These are phyloP conservation scores for Ypsolopha sequella DNA, from an alignment of 2,888 invertebrate species.

Conservation along the genomic window DNA sequence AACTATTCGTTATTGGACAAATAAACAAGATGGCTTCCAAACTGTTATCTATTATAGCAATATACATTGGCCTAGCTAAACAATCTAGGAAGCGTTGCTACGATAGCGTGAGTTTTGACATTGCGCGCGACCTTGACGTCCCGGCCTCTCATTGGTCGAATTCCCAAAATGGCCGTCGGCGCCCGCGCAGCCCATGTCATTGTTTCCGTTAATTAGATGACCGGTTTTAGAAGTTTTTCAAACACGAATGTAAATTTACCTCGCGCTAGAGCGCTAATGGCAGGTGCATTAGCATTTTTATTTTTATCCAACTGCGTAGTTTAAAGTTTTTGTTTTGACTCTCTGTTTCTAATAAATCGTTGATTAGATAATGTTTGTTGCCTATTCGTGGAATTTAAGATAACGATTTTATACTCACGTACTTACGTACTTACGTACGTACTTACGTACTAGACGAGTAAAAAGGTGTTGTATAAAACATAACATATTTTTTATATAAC, in stretches of 20 bases:
- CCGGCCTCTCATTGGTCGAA: slow-evolving; percentile 43
- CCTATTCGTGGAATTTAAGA: too few relatives aligned
- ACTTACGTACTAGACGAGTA: too few relatives aligned
- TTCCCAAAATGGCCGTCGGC: slow-evolving; percentile 47
- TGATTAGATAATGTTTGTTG: too few relatives aligned
- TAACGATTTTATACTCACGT: too few relatives aligned
- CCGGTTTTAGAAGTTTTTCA: slow-evolving; percentile 53
- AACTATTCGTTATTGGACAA: slow-evolving; percentile 9
- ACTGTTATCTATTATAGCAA: slow-evolving; percentile 46
- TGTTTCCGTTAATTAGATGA: slow-evolving; percentile 60
- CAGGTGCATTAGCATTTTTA: background rate
- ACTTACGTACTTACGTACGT: too few relatives aligned
- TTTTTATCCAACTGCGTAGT: background rate
- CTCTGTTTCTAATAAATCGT: too few relatives aligned
- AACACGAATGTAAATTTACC: slow-evolving; percentile 21
- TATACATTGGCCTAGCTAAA: slow-evolving; percentile 43
- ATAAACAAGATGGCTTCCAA: slow-evolving; percentile 49
- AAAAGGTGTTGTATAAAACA: too few relatives aligned
- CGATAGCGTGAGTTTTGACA: slow-evolving; percentile 45
- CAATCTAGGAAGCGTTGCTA: slow-evolving; percentile 43
- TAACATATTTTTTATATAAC: too few relatives aligned
- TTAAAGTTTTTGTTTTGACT: background rate
- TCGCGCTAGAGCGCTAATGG: background rate
- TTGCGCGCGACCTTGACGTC: slow-evolving; percentile 55
- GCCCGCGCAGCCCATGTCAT: slow-evolving; percentile 42